Percentiles rank a stretch among this genome's conserved stretches.
Conservation (phyloP, 2,888 invertebrate species). For the Blastobasis lacticolella region DNA sequence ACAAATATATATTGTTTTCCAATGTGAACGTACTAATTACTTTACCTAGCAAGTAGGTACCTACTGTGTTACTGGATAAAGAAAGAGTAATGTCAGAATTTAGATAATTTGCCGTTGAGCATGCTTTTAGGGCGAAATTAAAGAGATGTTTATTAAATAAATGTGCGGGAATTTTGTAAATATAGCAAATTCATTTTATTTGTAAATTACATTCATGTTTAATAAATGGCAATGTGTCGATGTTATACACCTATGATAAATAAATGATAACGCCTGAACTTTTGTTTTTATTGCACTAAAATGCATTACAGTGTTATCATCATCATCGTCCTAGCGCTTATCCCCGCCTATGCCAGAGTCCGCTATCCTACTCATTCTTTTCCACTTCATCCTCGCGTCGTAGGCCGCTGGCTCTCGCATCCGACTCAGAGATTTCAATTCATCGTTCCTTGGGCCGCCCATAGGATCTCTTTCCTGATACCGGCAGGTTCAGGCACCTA, state of each 20-base stretch:
- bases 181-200: slow-evolving; percentile 49
- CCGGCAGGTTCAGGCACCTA: too few relatives aligned
- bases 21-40: background rate
- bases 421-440: too few relatives aligned
- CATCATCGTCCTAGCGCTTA: too few relatives aligned
- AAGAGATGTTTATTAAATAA: background rate
- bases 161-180: slow-evolving; percentile 53
- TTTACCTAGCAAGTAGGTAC: too few relatives aligned
- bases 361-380: too few relatives aligned
- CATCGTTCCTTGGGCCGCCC: too few relatives aligned
- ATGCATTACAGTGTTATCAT: too few relatives aligned
- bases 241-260: slow-evolving; percentile 66
- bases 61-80: slow-evolving; percentile 23
- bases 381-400: too few relatives aligned
- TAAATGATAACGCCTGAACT: slow-evolving; percentile 55
- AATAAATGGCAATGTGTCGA: slow-evolving; percentile 62
- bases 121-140: slow-evolving; percentile 25
- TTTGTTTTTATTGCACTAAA: background rate
- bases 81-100: slow-evolving; percentile 32
- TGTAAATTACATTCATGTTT: slow-evolving; percentile 57
- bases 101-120: slow-evolving; percentile 34
- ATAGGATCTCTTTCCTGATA: too few relatives aligned
- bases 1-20: slow-evolving; percentile 26
- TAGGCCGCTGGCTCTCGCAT: too few relatives aligned
- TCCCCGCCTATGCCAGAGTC: too few relatives aligned